phyloP scores from a whole-genome alignment of 2,113 vertebrate genomes.

The Toxotes jaculatrix region DNA sequence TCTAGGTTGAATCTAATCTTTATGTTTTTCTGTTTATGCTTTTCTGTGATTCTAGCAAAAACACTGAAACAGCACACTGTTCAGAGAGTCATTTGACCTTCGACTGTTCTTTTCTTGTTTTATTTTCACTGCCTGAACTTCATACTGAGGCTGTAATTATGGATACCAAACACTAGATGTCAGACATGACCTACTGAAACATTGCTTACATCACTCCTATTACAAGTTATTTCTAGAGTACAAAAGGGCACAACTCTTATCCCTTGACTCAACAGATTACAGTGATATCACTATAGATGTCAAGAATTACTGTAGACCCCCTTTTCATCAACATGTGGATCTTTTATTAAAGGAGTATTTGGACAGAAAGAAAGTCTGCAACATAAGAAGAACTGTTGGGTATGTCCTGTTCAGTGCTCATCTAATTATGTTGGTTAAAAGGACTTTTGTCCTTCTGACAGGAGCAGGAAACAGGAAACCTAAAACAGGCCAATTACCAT shows the following conservation, averaged over 20 bases:
- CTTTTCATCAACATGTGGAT: background rate
- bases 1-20: background rate
- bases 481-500: slow-evolving; percentile 6
- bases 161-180: slow-evolving; percentile 62
- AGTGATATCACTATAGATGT: background rate
- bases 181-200: slow-evolving; percentile 13
- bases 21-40: background rate
- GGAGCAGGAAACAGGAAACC: slow-evolving; percentile 30
- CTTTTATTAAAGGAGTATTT: background rate
- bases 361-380: background rate
- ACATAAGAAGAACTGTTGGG: background rate
- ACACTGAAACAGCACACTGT: background rate
- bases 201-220: background rate
- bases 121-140: background rate
- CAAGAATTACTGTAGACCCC: background rate
- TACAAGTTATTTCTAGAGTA: background rate
- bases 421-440: slow-evolving; percentile 23
- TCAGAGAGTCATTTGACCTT: background rate
- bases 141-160: slow-evolving; percentile 26
- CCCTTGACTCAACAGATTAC: background rate
- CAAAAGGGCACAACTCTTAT: background rate
- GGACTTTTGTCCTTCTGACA: slow-evolving; percentile 29
- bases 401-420: slow-evolving; percentile 14
- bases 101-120: background rate
- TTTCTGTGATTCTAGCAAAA: no score